Evolutionary conservation across 2,113 vertebrate genomes (phyloP).

Genomic region (Colistium nudipinnis): DNA sequence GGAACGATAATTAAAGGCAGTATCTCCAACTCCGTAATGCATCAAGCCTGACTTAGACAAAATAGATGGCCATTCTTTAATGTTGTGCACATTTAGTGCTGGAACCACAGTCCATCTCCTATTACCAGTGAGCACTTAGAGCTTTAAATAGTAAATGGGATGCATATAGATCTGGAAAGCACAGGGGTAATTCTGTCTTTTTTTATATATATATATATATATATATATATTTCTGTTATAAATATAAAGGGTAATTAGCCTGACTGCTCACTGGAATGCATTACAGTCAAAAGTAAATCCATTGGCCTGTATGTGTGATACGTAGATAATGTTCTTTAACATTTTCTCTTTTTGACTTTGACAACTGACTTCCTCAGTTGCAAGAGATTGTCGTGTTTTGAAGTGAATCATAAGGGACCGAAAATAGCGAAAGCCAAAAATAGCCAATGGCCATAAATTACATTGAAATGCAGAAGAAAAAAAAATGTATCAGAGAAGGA

Average conservation of each 20-base stretch:
- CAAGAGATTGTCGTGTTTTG: not conserved
- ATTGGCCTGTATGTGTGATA: not conserved
- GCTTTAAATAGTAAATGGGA: no score
- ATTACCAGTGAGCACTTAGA: no score
- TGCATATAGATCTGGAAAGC: no score
- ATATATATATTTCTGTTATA: not conserved
- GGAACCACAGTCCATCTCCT: not conserved
- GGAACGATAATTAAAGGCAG: not conserved
- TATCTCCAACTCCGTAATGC: not conserved
- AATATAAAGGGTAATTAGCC: no score
- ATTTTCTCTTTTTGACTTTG: not conserved
- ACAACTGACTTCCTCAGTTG: not conserved
- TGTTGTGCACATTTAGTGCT: not conserved
- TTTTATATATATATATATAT: no score
- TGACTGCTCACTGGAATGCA: not conserved
- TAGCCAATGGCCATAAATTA: conserved; percentile 17
- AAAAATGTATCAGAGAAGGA: not conserved
- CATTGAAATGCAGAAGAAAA: conserved; percentile 1
- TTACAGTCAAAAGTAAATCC: not conserved
- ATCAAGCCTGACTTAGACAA: not conserved
- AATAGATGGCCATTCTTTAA: not conserved
- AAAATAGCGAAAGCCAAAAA: no score
- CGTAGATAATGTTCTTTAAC: not conserved
- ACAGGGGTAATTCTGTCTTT: no score
- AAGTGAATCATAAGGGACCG: conserved; percentile 12